Percentiles rank a stretch among this genome's conserved stretches.
Evolutionary conservation across 2,113 vertebrate genomes (phyloP).

Genomic region (Tamias sibiricus): DNA sequence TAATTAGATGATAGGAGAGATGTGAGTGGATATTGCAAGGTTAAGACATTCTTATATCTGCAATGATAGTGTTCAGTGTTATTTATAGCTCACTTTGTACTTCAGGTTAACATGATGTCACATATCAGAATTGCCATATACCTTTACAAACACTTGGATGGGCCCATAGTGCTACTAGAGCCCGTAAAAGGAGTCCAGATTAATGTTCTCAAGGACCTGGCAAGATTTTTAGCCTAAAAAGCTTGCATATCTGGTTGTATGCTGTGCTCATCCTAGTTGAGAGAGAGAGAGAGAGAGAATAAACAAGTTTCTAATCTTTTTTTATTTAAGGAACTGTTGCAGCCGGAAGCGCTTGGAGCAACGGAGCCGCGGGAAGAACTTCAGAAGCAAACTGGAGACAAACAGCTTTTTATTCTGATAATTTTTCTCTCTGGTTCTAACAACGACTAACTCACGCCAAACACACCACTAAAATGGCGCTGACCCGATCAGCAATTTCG

Average conservation of each 20-base stretch:
- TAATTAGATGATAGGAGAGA: neutral
- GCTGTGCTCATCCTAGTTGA: neutral
- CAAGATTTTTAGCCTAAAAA: neutral
- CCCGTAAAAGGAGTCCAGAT: neutral
- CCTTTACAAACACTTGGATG: neutral
- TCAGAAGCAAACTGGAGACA: too few relatives aligned
- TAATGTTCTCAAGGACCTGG: neutral
- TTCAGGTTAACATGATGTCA: neutral
- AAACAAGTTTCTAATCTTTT: too few relatives aligned
- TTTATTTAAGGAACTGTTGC: too few relatives aligned
- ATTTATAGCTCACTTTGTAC: neutral
- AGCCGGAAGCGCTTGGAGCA: too few relatives aligned
- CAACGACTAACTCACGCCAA: too few relatives aligned
- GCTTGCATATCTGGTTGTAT: neutral
- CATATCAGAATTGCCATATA: neutral
- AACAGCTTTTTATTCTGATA: too few relatives aligned
- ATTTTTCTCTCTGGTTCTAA: too few relatives aligned
- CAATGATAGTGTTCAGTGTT: neutral
- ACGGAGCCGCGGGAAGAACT: too few relatives aligned
- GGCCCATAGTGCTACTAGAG: rapidly evolving
- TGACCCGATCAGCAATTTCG: too few relatives aligned
- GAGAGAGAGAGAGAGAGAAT: too few relatives aligned
- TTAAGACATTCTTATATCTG: neutral
- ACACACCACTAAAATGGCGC: too few relatives aligned
- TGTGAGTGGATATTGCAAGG: neutral